Evolutionary conservation across 2,797 vertebrate genomes (phyloP).

Genomic region (Gephyroberyx darwinii): DNA sequence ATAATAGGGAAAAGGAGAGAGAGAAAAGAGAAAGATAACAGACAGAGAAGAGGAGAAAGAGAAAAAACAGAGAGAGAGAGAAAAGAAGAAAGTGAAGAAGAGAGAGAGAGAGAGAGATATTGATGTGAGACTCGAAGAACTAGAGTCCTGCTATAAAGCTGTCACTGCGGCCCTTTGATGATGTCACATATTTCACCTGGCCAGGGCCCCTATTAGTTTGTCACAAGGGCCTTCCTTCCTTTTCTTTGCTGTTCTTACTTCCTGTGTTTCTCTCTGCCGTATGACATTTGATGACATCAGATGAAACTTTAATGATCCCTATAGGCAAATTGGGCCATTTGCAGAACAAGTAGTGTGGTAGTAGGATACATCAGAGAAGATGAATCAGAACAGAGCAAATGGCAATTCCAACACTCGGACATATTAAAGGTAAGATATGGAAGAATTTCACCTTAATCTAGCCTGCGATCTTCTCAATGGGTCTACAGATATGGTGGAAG

Average conservation of each 20-base stretch:
- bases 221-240: neutral
- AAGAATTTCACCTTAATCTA: too few relatives aligned
- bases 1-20: neutral
- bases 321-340: too few relatives aligned
- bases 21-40: neutral
- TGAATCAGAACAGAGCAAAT: too few relatives aligned
- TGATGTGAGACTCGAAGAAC: constrained; percentile 52
- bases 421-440: too few relatives aligned
- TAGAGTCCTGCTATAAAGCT: constrained; percentile 53
- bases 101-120: constrained; percentile 27
- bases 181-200: constrained; percentile 39
- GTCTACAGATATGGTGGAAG: too few relatives aligned
- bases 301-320: too few relatives aligned
- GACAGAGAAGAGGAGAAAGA: constrained; percentile 2
- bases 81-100: neutral
- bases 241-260: neutral
- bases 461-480: too few relatives aligned
- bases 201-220: constrained; percentile 19
- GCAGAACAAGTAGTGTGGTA: too few relatives aligned
- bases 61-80: neutral
- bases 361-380: too few relatives aligned
- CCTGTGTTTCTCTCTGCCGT: too few relatives aligned
- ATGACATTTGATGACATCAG: too few relatives aligned
- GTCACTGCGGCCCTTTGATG: constrained; percentile 13
- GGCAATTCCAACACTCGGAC: too few relatives aligned